These are phyloP conservation scores for Cheirogaleus major DNA, from an alignment of 2,797 vertebrate genomes.

Conservation along the genomic window DNA sequence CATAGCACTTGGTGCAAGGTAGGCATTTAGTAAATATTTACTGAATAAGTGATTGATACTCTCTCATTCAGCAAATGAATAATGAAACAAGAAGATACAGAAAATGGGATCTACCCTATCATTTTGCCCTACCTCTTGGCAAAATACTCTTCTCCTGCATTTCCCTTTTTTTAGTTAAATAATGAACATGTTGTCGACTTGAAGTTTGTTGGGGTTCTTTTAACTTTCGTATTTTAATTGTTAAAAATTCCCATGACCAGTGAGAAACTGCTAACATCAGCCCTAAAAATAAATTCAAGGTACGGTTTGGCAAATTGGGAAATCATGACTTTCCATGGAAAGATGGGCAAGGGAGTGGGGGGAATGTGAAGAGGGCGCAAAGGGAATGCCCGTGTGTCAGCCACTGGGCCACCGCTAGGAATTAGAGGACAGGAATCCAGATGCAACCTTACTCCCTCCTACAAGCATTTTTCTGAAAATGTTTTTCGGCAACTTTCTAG, in stretches of 20 bases:
- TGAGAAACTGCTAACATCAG: constrained; percentile 7
- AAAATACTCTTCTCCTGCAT: background rate
- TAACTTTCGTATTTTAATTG: constrained; percentile 7
- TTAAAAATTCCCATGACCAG: constrained; percentile 7
- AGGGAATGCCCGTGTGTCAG: background rate
- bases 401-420: background rate
- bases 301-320: background rate
- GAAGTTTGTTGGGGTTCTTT: background rate
- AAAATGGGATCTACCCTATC: background rate
- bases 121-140: background rate
- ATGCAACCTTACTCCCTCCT: background rate
- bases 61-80: constrained; percentile 5
- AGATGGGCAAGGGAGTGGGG: background rate
- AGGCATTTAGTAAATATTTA: constrained; percentile 55
- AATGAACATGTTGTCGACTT: constrained; percentile 15
- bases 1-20: constrained; percentile 7
- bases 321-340: background rate
- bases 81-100: background rate
- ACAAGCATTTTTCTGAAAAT: background rate
- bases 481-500: background rate
- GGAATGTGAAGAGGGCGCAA: background rate
- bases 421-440: background rate
- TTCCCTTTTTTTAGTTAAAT: constrained; percentile 7
- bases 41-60: background rate
- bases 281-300: constrained; percentile 6